phyloP scores from a whole-genome alignment of 2,888 invertebrate species.

The Dryobota labecula region DNA sequence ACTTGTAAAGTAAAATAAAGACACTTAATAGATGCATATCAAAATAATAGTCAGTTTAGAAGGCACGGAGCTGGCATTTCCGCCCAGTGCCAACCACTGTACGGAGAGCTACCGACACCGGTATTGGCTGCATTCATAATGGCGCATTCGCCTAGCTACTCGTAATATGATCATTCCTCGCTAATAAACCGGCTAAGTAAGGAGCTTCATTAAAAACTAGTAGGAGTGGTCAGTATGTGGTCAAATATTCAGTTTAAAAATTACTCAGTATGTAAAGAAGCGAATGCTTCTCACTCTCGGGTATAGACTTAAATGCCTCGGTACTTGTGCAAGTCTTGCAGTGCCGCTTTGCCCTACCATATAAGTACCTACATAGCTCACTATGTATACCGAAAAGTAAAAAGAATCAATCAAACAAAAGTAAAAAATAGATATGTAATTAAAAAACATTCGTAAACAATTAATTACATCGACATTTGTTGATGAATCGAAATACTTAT shows the following conservation, averaged over 20 bases:
- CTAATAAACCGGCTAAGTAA: not conserved
- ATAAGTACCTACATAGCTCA: not conserved
- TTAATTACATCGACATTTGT: too few relatives aligned
- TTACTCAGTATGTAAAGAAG: conserved; percentile 12
- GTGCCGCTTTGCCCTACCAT: not conserved
- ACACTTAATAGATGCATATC: not conserved
- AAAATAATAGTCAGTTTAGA: not conserved
- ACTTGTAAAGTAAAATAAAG: not conserved
- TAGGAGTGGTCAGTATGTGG: conserved; percentile 41
- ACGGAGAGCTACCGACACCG: not conserved
- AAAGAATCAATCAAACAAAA: not conserved
- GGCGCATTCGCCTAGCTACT: conserved; percentile 6
- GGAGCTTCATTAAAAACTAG: conserved; percentile 33
- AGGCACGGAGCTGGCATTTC: not conserved
- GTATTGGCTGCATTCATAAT: not conserved
- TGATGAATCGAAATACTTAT: too few relatives aligned
- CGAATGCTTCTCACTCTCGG: not conserved
- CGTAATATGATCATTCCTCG: not conserved
- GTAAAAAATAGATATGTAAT: too few relatives aligned
- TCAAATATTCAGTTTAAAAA: conserved; percentile 34
- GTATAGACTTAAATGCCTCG: not conserved
- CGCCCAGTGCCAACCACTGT: not conserved
- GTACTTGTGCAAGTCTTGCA: conserved; percentile 1
- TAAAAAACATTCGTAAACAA: too few relatives aligned
- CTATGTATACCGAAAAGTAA: not conserved